Percentiles rank a stretch among this genome's conserved stretches.
These are phyloP conservation scores for Entosphenus tridentatus DNA, from an alignment of 2,113 vertebrate species.

Conservation along the genomic window DNA sequence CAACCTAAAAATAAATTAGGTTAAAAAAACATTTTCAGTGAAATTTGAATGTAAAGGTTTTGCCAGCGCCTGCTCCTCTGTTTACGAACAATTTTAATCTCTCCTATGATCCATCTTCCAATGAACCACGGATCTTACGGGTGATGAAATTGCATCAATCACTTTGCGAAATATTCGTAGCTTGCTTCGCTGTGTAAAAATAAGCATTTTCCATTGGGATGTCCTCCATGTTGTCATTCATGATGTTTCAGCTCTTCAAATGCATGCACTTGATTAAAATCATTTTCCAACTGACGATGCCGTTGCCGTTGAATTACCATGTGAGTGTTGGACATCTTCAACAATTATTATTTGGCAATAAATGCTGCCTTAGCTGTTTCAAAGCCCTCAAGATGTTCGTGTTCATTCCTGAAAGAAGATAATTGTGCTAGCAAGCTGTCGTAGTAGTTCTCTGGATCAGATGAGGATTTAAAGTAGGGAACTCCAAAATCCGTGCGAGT, in stretches of 20 bases:
- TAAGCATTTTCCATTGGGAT: neutral
- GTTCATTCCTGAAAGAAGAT: neutral
- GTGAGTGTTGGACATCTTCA: neutral
- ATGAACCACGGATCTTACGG: neutral
- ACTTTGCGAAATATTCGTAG: neutral
- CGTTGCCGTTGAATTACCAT: neutral
- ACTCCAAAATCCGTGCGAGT: neutral
- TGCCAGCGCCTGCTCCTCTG: neutral
- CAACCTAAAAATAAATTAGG: too few species aligned
- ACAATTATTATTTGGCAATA: neutral
- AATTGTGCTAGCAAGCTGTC: neutral
- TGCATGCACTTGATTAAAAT: neutral
- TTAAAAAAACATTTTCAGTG: too few species aligned
- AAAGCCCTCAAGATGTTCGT: neutral
- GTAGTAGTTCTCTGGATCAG: conserved; percentile 1
- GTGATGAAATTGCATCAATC: neutral
- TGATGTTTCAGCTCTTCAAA: neutral
- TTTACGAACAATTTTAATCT: neutral
- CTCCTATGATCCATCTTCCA: neutral
- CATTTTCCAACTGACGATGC: neutral
- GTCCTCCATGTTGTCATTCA: neutral
- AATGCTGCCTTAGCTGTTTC: neutral
- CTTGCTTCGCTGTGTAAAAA: neutral
- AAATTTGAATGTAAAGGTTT: neutral
- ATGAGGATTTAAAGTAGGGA: neutral